phyloP scores from a whole-genome alignment of 2,888 invertebrate genomes.

The Drosophila planitibia region DNA sequence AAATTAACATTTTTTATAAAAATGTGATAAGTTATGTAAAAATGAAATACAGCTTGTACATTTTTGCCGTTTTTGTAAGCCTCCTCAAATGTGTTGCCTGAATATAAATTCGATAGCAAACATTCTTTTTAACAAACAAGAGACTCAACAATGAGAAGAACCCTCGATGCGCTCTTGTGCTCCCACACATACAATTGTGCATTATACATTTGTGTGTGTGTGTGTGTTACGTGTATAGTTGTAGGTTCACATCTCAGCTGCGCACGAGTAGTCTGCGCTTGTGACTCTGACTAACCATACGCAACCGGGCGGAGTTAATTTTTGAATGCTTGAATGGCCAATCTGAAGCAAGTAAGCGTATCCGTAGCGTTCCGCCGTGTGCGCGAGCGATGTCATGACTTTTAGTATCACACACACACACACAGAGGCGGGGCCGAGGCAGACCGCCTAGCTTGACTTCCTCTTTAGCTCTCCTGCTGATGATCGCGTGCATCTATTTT shows the following conservation, averaged over 20 bases:
- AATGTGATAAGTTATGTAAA: neutral
- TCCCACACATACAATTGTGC: slow-evolving; percentile 15
- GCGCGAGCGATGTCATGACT: slow-evolving; percentile 83
- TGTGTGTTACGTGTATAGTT: slow-evolving; percentile 42
- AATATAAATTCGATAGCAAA: neutral
- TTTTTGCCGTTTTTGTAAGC: neutral
- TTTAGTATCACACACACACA: slow-evolving; percentile 72
- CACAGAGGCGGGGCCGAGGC: slow-evolving; percentile 77
- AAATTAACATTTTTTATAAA: neutral
- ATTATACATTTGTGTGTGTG: slow-evolving; percentile 1
- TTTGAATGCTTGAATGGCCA: slow-evolving; percentile 85
- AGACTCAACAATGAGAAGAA: neutral
- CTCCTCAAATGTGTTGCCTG: neutral
- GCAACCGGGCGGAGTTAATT: slow-evolving; percentile 85
- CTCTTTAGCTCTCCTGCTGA: slow-evolving; percentile 34
- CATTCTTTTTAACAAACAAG: neutral
- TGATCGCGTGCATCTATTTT: slow-evolving; percentile 76
- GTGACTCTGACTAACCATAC: slow-evolving; percentile 79
- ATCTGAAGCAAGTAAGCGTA: slow-evolving; percentile 85
- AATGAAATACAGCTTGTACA: neutral
- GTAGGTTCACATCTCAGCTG: slow-evolving; percentile 67
- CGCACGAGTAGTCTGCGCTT: slow-evolving; percentile 74
- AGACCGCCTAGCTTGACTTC: slow-evolving; percentile 46
- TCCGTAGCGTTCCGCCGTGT: slow-evolving; percentile 83
- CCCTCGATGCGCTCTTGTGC: slow-evolving; percentile 33